These are phyloP conservation scores for Typhlichthys eigenmanni DNA, from an alignment of 2,797 vertebrate species.

Conservation along the genomic window DNA sequence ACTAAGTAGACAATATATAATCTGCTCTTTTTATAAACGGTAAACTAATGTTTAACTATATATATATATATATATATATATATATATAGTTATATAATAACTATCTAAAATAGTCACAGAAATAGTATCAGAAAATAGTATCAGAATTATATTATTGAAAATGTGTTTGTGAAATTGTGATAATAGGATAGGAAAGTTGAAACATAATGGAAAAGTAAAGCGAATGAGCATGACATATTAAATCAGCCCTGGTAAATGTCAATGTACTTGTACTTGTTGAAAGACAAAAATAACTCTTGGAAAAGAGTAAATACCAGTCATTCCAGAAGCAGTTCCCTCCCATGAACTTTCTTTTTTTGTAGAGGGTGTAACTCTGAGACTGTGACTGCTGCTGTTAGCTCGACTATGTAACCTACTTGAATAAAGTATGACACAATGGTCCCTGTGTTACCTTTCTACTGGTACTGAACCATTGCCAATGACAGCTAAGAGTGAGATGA, in stretches of 20 bases:
- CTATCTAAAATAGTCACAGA: too few species aligned
- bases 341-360: constrained; percentile 38
- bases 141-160: too few species aligned
- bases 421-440: constrained; percentile 52
- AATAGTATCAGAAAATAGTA: too few species aligned
- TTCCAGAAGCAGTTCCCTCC: constrained; percentile 69
- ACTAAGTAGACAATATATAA: too few species aligned
- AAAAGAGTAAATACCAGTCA: constrained; percentile 75
- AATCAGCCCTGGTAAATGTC: constrained; percentile 9
- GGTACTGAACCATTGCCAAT: not conserved
- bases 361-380: constrained; percentile 47
- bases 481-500: constrained; percentile 22
- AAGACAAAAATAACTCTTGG: constrained; percentile 65
- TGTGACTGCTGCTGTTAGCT: constrained; percentile 32
- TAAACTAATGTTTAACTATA: too few species aligned
- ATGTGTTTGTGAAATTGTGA: not conserved
- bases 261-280: not conserved
- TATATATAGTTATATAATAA: too few species aligned
- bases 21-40: too few species aligned
- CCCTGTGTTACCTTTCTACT: constrained; percentile 51
- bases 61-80: too few species aligned
- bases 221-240: constrained; percentile 14
- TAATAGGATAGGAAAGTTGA: not conserved
- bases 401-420: constrained; percentile 34
- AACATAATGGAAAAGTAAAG: constrained; percentile 29